phyloP scores from a whole-genome alignment of 1,140 invertebrate species.

The Helicoverpa zea region DNA sequence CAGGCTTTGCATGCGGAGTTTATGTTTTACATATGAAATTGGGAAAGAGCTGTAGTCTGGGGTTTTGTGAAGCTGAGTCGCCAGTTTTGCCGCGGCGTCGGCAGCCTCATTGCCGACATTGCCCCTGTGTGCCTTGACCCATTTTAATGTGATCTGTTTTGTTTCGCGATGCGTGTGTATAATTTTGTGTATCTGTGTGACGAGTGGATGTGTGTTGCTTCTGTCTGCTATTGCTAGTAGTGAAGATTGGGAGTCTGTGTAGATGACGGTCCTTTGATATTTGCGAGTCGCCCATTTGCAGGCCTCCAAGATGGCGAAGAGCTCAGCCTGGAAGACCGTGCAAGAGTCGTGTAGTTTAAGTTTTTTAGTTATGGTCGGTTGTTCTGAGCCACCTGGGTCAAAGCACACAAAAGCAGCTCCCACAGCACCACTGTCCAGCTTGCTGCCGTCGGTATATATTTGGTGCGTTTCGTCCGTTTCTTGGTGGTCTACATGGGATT shows the following conservation, averaged over 20 bases:
- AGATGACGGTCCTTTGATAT: neutral
- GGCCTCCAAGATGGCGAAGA: no score
- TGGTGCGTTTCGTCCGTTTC: neutral
- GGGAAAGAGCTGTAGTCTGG: constrained; percentile 16
- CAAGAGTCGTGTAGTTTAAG: no score
- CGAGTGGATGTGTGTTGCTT: neutral
- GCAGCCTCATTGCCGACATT: constrained; percentile 47
- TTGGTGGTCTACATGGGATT: neutral
- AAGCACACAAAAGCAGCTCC: no score
- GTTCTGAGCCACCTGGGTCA: no score
- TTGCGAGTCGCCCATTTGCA: neutral
- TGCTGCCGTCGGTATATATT: constrained; percentile 53
- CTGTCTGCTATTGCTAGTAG: constrained; percentile 6
- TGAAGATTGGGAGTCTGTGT: constrained; percentile 47
- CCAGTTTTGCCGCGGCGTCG: constrained; percentile 38
- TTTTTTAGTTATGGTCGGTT: no score
- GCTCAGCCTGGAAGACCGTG: no score
- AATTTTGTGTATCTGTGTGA: no score
- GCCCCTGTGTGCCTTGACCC: constrained; percentile 40
- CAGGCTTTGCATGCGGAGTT: neutral
- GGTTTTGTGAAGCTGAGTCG: neutral
- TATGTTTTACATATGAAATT: constrained; percentile 5
- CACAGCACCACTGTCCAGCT: no score
- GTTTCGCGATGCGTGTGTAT: no score
- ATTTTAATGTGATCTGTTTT: no score